Conservation (phyloP, 2,888 invertebrate species). For the Peribatodes rhomboidaria region DNA sequence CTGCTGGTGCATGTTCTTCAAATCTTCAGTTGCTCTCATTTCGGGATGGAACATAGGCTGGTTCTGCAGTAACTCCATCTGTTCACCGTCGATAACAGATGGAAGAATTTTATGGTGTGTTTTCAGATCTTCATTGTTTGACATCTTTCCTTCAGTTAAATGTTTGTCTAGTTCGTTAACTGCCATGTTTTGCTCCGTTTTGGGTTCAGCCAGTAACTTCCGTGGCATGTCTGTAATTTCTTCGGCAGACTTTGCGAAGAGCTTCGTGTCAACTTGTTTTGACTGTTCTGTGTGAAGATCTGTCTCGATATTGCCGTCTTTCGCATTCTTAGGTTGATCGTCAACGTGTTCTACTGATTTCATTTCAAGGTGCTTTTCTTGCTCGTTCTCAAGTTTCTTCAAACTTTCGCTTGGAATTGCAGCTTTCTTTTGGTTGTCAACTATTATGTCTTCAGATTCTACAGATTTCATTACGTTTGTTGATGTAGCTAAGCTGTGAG, state of each 20-base stretch:
- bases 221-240: slow-evolving; percentile 26
- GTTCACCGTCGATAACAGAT: slow-evolving; percentile 6
- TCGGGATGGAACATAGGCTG: slow-evolving; percentile 24
- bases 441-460: slow-evolving; percentile 32
- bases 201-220: slow-evolving; percentile 5
- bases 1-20: slow-evolving; percentile 32
- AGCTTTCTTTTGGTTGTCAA: slow-evolving; percentile 27
- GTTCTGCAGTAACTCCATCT: slow-evolving; percentile 7
- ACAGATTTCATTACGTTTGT: slow-evolving; percentile 34
- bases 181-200: slow-evolving; percentile 15
- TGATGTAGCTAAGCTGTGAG: slow-evolving; percentile 16
- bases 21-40: slow-evolving; percentile 46
- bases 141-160: slow-evolving; percentile 29
- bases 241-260: slow-evolving; percentile 45
- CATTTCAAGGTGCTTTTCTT: slow-evolving; percentile 19
- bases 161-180: slow-evolving; percentile 20
- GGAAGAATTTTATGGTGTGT: slow-evolving; percentile 15
- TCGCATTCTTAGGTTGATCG: slow-evolving; percentile 17
- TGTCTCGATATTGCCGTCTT: slow-evolving; percentile 20
- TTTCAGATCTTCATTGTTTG: slow-evolving; percentile 21
- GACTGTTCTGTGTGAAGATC: slow-evolving; percentile 26
- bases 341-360: slow-evolving; percentile 33
- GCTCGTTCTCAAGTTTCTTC: slow-evolving; percentile 1
- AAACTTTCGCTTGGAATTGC: slow-evolving; percentile 13
- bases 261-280: slow-evolving; percentile 30